Conservation (phyloP, 2,888 invertebrate genomes). For the Anoplius nigerrimus region DNA sequence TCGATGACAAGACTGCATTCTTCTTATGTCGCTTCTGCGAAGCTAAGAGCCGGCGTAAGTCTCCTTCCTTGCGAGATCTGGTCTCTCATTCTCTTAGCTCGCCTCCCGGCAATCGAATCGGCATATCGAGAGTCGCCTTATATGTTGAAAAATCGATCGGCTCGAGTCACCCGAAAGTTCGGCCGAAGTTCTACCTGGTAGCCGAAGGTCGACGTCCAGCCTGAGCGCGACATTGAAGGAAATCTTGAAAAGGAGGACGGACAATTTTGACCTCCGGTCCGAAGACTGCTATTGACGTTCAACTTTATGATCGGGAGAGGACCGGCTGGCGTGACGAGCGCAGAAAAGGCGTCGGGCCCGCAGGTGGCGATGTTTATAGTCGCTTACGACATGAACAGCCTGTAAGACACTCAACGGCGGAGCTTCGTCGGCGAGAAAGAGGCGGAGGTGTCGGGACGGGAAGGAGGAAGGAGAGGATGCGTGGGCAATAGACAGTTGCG, state of each 20-base stretch:
- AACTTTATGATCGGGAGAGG: conserved; percentile 27
- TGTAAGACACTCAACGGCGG: conserved; percentile 13
- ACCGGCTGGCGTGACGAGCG: conserved; percentile 7
- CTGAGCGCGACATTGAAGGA: no score
- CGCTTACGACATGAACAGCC: conserved; percentile 45
- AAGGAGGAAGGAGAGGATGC: conserved; percentile 8
- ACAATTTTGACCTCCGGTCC: neutral
- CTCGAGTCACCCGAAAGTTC: no score
- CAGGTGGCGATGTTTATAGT: conserved; percentile 50
- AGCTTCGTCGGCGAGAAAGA: no score
- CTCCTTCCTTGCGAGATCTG: no score
- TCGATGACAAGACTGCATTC: conserved; percentile 70
- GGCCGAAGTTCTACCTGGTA: no score
- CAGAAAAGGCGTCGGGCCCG: conserved; percentile 40
- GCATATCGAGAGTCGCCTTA: no score
- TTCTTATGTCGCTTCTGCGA: conserved; percentile 57
- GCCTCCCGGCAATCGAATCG: no score
- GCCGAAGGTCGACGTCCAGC: no score
- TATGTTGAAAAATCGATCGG: no score
- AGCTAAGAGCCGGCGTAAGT: conserved; percentile 14
- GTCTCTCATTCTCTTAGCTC: no score
- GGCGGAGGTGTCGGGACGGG: no score
- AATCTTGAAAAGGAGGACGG: no score
- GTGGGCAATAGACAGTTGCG: conserved; percentile 9
- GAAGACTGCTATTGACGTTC: conserved; percentile 1